Evolutionary conservation across 2,113 vertebrate genomes (phyloP).

Genomic region (Cephalopterus ornatus): DNA sequence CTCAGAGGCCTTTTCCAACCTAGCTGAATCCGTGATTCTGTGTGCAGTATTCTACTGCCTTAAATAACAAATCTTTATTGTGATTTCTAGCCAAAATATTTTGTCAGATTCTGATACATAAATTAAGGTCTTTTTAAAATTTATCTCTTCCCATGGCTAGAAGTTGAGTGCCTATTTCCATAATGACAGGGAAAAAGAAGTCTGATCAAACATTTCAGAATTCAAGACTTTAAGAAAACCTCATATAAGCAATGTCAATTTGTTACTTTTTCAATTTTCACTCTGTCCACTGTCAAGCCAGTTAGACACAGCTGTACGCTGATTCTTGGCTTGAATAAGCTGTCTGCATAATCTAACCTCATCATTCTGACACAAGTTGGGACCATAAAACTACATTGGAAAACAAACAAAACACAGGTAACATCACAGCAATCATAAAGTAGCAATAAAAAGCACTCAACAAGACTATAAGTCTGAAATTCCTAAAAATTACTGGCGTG

Average conservation of each 20-base stretch:
- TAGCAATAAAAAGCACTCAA: background rate
- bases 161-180: background rate
- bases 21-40: no score
- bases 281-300: conserved; percentile 16
- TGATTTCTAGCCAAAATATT: conserved; percentile 10
- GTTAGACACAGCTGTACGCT: conserved; percentile 12
- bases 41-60: background rate
- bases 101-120: background rate
- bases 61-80: background rate
- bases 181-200: background rate
- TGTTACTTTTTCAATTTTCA: conserved; percentile 11
- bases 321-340: conserved; percentile 32
- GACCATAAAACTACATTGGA: background rate
- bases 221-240: conserved; percentile 13
- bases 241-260: conserved; percentile 9
- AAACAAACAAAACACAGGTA: background rate
- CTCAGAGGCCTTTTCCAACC: no score
- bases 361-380: background rate
- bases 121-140: conserved; percentile 49
- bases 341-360: background rate
- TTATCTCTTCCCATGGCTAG: conserved; percentile 5
- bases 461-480: background rate
- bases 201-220: conserved; percentile 41
- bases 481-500: background rate
- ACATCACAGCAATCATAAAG: background rate